phyloP scores from a whole-genome alignment of 2,888 invertebrate genomes.

The Brenthis ino region DNA sequence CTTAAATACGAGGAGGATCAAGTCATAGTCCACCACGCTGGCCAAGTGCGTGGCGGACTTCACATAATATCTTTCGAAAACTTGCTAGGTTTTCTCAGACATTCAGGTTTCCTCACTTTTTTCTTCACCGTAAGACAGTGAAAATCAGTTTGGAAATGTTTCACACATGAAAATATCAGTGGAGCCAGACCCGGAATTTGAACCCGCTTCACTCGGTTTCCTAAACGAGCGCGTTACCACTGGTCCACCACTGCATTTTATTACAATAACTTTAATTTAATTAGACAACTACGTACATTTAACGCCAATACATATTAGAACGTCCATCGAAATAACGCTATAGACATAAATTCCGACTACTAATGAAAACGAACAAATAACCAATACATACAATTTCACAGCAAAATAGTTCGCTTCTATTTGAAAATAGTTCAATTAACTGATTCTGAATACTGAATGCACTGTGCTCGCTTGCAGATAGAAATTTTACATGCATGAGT shows the following conservation, averaged over 20 bases:
- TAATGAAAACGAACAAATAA: conserved; percentile 26
- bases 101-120: too few species aligned
- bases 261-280: not conserved
- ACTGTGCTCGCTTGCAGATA: conserved; percentile 11
- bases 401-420: conserved; percentile 22
- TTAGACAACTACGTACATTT: conserved; percentile 6
- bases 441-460: conserved; percentile 25
- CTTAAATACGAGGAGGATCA: too few species aligned
- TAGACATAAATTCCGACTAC: conserved; percentile 2
- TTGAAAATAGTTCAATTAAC: conserved; percentile 32
- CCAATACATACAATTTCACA: conserved; percentile 22
- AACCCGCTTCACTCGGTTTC: too few species aligned
- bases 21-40: too few species aligned
- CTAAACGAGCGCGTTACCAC: too few species aligned
- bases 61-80: too few species aligned
- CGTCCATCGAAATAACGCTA: not conserved
- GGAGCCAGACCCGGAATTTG: too few species aligned
- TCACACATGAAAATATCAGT: too few species aligned
- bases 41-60: too few species aligned
- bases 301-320: conserved; percentile 7
- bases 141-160: too few species aligned
- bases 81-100: too few species aligned
- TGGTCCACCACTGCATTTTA: not conserved
- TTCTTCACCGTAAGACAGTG: too few species aligned
- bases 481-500: conserved; percentile 17